These are phyloP conservation scores for Phenganax subtilis DNA, from an alignment of 92 coral and sea anemone genomes.

Conservation along the genomic window DNA sequence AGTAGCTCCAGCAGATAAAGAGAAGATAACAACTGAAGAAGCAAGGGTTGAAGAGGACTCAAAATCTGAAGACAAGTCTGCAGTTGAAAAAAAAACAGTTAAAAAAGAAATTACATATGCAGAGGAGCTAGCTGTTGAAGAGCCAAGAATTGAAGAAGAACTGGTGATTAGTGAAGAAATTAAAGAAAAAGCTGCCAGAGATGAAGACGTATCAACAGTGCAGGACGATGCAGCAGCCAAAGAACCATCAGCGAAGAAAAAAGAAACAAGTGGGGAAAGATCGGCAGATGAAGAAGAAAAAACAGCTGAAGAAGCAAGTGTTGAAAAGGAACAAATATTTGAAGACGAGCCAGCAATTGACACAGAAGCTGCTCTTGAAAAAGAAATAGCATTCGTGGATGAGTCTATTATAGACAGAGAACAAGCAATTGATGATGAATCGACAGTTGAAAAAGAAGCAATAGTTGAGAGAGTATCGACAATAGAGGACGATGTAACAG, in stretches of 20 bases:
- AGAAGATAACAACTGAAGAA: neutral
- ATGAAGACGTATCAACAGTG: constrained; percentile 27
- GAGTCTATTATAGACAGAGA: neutral
- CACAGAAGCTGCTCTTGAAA: neutral
- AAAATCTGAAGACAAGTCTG: constrained; percentile 1
- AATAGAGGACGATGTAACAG: neutral
- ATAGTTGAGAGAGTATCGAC: constrained; percentile 45
- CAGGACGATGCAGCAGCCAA: neutral
- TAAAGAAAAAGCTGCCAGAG: constrained; percentile 57
- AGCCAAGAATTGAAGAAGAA: neutral
- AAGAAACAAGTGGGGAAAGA: neutral
- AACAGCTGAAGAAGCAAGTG: neutral
- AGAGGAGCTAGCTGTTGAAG: neutral
- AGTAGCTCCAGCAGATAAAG: neutral
- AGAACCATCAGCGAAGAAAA: neutral
- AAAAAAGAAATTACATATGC: neutral
- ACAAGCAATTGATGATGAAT: neutral
- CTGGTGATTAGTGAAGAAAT: constrained; percentile 39
- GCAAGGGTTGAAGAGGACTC: neutral
- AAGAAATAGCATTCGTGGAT: neutral
- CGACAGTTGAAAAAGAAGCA: constrained; percentile 3
- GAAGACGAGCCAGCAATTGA: neutral
- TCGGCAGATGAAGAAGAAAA: constrained; percentile 4
- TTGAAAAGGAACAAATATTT: neutral
- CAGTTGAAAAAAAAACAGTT: neutral